Evolutionary conservation across 2,888 invertebrate genomes (phyloP), one percentile per base, ranked within the genome.

Genomic region (Rhamphomyia laevipes): DNA sequence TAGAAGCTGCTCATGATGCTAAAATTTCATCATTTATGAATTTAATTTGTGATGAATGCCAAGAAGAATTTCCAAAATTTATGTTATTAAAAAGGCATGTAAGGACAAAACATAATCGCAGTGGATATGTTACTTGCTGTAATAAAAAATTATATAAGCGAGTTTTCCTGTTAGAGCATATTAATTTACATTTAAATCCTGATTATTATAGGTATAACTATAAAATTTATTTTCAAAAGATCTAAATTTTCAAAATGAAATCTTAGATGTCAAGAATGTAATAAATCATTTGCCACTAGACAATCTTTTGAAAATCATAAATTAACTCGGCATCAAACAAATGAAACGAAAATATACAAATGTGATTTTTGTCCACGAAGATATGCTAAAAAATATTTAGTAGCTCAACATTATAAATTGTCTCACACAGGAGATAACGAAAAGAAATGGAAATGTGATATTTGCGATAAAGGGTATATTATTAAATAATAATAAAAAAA

Each of bases 101-200:
- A 40, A 51, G 57, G 11, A 43, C 43, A 4, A 42, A 43, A 9
- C 60, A 60, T 48, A 56, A 56, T 17, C 38, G 52, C 6, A 53
- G 53, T 18, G 59, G 58, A 2, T 60, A 56, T 40, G 49, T 59
- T 4, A 51, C 53, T 7, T 60, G 60, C 44, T 60, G 60, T 44
- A 57, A 58, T 47, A 56, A 57, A 21, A 54, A 57, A 49, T 51
- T 58, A 1, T 57, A 55, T n/a, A 56, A 57, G 27, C 48, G 57
- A 4, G 53, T 56, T 2, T 42, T 54, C 9, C 53, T 60, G 27
- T 51, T 60, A 4, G 59, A 60, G 40, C 60, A 60, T 45, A 57
- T 60, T 0, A 54, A 55, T 15, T 51, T 52, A 13, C 60, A 60
- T 50, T 49, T 55, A 11, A 57, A 60, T 51, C 58, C 59, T 7